Percentiles rank a stretch among this genome's conserved stretches.
These are phyloP conservation scores for Epistrophe eligans DNA, from an alignment of 2,888 invertebrate species.

Conservation along the genomic window DNA sequence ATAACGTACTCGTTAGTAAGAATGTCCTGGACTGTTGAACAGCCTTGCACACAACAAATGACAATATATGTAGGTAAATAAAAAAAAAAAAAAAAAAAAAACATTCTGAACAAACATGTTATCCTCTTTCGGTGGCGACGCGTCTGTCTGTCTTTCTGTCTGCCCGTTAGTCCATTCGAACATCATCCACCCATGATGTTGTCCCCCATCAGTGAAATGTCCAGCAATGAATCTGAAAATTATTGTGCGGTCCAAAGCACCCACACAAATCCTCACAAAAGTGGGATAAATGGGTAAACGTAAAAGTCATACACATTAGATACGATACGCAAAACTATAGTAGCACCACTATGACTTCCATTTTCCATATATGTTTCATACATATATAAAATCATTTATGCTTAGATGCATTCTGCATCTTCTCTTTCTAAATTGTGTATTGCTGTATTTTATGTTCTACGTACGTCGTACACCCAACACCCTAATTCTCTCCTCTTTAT, in stretches of 20 bases:
- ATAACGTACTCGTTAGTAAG: slow-evolving; percentile 56
- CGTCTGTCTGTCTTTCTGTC: slow-evolving; percentile 2
- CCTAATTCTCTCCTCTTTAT: not conserved
- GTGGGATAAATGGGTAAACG: slow-evolving; percentile 20
- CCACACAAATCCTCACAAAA: slow-evolving; percentile 41
- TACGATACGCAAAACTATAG: slow-evolving; percentile 37
- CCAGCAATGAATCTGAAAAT: slow-evolving; percentile 75
- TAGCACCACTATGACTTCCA: slow-evolving; percentile 30
- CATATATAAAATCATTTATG: slow-evolving; percentile 51
- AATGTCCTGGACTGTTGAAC: slow-evolving; percentile 42
- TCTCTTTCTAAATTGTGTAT: slow-evolving; percentile 38
- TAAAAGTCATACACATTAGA: slow-evolving; percentile 55
- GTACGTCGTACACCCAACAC: not conserved
- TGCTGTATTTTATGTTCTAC: slow-evolving; percentile 31
- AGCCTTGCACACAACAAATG: slow-evolving; percentile 42
- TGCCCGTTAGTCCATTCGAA: not conserved
- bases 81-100: slow-evolving; percentile 24
- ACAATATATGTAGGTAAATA: slow-evolving; percentile 7
- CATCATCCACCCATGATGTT: not conserved
- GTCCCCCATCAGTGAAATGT: slow-evolving; percentile 56
- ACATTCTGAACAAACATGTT: slow-evolving; percentile 39
- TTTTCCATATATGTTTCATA: too few species aligned
- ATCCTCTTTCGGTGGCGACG: not conserved
- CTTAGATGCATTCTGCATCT: slow-evolving; percentile 53
- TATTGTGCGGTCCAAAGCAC: slow-evolving; percentile 59